Conservation (phyloP, 2,797 vertebrate genomes). For the Podarcis lilfordi region DNA sequence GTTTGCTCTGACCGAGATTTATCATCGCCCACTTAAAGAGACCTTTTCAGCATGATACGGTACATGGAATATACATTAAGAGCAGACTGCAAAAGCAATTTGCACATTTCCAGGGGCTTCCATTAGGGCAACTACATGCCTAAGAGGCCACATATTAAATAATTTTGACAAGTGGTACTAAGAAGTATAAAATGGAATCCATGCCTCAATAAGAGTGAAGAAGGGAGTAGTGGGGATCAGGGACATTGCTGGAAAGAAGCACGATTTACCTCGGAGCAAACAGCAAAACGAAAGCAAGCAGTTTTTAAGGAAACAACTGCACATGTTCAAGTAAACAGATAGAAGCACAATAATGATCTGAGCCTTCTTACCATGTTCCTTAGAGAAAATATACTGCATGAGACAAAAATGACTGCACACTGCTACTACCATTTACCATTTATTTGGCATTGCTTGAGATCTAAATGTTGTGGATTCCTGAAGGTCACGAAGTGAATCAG, state of each 20-base stretch:
- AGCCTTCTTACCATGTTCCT: neutral
- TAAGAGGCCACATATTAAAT: accelerated
- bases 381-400: neutral
- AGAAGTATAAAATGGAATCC: conserved; percentile 15
- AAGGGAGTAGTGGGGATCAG: neutral
- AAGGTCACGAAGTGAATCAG: neutral
- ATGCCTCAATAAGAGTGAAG: neutral
- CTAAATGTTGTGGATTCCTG: conserved; percentile 33
- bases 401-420: neutral
- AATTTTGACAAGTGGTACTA: neutral
- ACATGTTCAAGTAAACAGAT: neutral
- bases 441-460: neutral
- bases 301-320: neutral
- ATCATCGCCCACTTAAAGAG: conserved; percentile 28
- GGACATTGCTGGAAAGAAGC: accelerated
- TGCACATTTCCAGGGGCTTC: neutral
- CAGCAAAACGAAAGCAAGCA: neutral
- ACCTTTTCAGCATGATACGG: conserved; percentile 12
- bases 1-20: conserved; percentile 33
- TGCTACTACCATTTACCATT: neutral
- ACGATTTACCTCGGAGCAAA: neutral
- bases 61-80: neutral
- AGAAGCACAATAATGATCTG: neutral
- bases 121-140: neutral
- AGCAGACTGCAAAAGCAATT: neutral